phyloP scores from a whole-genome alignment of 2,888 invertebrate species.

The Aporophyla lueneburgensis region DNA sequence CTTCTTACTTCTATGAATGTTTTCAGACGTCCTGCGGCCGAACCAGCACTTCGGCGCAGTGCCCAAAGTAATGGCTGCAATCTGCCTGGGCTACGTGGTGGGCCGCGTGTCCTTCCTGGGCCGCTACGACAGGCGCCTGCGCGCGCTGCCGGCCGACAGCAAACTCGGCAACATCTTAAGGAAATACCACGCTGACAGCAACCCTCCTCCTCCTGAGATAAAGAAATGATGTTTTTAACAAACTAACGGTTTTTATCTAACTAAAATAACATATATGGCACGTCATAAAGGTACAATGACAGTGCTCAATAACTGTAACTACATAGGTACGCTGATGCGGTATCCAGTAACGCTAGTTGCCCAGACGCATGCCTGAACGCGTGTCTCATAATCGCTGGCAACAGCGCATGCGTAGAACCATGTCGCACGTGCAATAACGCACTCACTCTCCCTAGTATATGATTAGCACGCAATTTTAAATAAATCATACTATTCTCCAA shows the following conservation, averaged over 20 bases:
- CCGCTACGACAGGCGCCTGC: constrained; percentile 93
- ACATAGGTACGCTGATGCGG: neutral
- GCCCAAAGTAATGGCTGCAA: constrained; percentile 93
- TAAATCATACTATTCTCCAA: neutral
- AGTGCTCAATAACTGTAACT: neutral
- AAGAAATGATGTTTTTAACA: neutral
- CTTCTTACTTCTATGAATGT: constrained; percentile 88
- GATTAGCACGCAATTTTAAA: neutral
- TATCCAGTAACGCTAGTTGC: neutral
- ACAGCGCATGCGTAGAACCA: neutral
- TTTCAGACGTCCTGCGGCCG: constrained; percentile 90
- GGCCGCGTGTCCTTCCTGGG: constrained; percentile 94
- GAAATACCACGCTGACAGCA: constrained; percentile 78
- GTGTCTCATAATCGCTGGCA: neutral
- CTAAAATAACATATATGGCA: neutral
- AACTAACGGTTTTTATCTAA: neutral
- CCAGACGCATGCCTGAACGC: neutral
- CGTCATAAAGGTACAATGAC: neutral
- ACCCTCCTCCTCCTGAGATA: neutral
- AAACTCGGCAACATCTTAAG: constrained; percentile 93
- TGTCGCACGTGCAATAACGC: neutral
- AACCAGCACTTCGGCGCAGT: constrained; percentile 92
- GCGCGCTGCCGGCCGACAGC: constrained; percentile 92
- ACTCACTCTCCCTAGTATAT: neutral
- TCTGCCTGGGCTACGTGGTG: constrained; percentile 92